Evolutionary conservation across 53 echinoderm and acorn worm species (phyloP), one percentile per base, ranked within the genome.

Genomic region (Patiria pectinifera): DNA sequence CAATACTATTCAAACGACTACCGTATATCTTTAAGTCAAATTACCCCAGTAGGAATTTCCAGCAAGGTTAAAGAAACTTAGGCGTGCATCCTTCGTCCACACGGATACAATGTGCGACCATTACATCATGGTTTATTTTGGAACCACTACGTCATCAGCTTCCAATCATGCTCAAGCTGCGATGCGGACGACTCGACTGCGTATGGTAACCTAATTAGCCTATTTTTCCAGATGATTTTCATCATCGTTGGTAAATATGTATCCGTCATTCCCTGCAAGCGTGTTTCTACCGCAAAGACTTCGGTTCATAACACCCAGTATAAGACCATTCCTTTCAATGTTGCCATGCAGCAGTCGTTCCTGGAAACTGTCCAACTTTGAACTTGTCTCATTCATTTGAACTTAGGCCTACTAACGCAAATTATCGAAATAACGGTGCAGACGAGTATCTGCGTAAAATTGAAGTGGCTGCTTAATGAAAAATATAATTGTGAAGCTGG

Each of bases 61-160:
- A 53, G 53, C 53, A 53, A 5, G 53, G 6, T 53, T 53, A 5
- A 53, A 53, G 53, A 53, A 53, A 53, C 8, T 53, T 53, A 53
- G 6, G 53, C 8, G 2, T 1, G 6, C 53, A 5, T 53, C 8
- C 1, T 53, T 5, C 8, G 53, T 53, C 53, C 53, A 53, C 53
- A 8, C 53, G 53, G 8, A 53, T 53, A 53, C 53, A 53, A 35
- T 53, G 2, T 53, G 8, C 53, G 53, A 53, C 53, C 53, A 53
- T 53, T 53, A 53, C 53, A 53, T 82, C 82, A 82, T 82, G 24
- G 49, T 58, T 7, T 45, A 58, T 82, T 59, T 82, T 82, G 16
- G 74, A 82, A 59, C 58, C 82, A 82, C 6, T 82, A 58, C 82
- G 59, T 82, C 82, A 82, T 22, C 22, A 23, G 23, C 82, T n/a